Conservation (phyloP, 2,797 vertebrate species). For the Epinephelus malabaricus region DNA sequence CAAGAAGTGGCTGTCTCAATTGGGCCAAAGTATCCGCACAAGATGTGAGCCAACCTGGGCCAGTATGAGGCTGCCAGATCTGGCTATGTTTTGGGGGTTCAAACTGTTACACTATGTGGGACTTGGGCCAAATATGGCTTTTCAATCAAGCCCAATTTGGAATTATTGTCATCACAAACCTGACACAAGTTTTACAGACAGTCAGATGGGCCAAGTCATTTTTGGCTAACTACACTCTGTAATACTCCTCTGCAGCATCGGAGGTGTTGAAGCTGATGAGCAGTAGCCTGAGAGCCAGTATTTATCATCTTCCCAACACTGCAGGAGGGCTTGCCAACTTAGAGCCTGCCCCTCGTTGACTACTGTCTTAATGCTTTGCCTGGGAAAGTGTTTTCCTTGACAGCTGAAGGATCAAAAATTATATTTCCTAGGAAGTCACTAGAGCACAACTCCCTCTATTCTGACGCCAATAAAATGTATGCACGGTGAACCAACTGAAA, state of each 20-base stretch:
- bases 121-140: background rate
- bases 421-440: background rate
- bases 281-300: background rate
- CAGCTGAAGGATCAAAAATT: background rate
- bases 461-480: background rate
- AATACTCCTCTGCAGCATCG: background rate
- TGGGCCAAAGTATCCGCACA: background rate
- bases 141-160: slow-evolving; percentile 1
- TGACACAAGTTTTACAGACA: background rate
- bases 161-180: slow-evolving; percentile 13
- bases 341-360: background rate
- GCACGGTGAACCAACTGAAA: background rate
- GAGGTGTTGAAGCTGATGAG: background rate
- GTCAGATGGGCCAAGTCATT: background rate
- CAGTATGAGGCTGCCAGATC: background rate
- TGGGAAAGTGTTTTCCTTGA: background rate
- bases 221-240: background rate
- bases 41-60: background rate
- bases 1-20: slow-evolving; percentile 7
- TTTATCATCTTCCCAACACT: background rate
- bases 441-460: background rate
- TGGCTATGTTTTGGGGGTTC: background rate
- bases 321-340: background rate
- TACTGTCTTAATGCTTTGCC: background rate
- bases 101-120: background rate